Conservation (phyloP, 2,797 vertebrate species). For the Peromyscus nudipes region DNA sequence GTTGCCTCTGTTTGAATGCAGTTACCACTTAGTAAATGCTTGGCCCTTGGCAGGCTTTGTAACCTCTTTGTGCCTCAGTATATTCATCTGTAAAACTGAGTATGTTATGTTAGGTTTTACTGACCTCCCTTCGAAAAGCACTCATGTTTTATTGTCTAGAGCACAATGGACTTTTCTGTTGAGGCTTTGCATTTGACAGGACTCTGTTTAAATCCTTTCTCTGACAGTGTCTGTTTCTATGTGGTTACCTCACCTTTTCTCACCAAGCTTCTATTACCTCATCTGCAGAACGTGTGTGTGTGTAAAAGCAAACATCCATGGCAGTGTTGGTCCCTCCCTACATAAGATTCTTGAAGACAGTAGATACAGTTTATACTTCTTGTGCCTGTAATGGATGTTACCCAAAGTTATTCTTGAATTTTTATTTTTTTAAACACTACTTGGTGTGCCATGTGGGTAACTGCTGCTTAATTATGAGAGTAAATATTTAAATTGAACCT, state of each 20-base stretch:
- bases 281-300: background rate
- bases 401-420: background rate
- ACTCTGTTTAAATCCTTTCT: background rate
- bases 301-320: conserved; percentile 23
- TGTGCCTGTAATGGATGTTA: background rate
- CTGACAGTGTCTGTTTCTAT: background rate
- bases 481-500: conserved; percentile 67
- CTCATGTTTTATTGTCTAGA: background rate
- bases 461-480: conserved; percentile 45
- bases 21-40: background rate
- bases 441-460: background rate
- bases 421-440: background rate
- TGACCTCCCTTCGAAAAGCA: background rate
- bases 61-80: background rate
- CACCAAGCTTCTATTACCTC: background rate
- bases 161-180: background rate
- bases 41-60: background rate
- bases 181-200: background rate
- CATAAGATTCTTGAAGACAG: background rate
- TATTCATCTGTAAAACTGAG: background rate
- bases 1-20: background rate
- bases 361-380: background rate
- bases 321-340: background rate
- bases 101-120: background rate
- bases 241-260: background rate